Evolutionary conservation across 2,888 invertebrate species (phyloP).

Genomic region (Aporophyla lueneburgensis): DNA sequence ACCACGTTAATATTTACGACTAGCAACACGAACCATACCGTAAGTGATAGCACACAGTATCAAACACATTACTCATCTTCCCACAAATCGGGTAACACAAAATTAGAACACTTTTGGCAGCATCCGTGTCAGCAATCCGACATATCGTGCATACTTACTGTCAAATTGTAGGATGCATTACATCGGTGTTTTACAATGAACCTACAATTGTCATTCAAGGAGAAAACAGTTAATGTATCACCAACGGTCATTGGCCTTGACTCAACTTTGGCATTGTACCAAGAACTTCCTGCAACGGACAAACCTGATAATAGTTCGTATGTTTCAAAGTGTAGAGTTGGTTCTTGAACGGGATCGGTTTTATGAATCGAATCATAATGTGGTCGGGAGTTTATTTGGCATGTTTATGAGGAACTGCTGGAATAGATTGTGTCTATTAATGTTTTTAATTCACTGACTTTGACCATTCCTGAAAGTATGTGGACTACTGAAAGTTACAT

Average conservation of each 20-base stretch:
- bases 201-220: conserved; percentile 72
- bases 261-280: conserved; percentile 76
- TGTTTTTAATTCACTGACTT: conserved; percentile 65
- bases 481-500: conserved; percentile 34
- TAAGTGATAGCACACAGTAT: not conserved
- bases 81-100: conserved; percentile 24
- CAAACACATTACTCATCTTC: conserved; percentile 23
- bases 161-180: conserved; percentile 45
- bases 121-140: conserved; percentile 46
- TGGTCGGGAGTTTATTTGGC: conserved; percentile 64
- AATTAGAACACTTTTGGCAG: conserved; percentile 61
- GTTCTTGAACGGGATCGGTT: conserved; percentile 20
- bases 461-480: conserved; percentile 38
- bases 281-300: conserved; percentile 59
- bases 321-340: not conserved
- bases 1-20: conserved; percentile 9
- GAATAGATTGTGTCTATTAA: conserved; percentile 64
- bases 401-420: conserved; percentile 65
- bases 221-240: conserved; percentile 71
- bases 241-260: conserved; percentile 80
- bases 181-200: conserved; percentile 55
- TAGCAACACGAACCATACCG: conserved; percentile 11
- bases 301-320: conserved; percentile 37
- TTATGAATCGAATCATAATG: conserved; percentile 39
- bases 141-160: conserved; percentile 32